Conservation (phyloP, 2,797 vertebrate species). For the Peromyscus attwateri region DNA sequence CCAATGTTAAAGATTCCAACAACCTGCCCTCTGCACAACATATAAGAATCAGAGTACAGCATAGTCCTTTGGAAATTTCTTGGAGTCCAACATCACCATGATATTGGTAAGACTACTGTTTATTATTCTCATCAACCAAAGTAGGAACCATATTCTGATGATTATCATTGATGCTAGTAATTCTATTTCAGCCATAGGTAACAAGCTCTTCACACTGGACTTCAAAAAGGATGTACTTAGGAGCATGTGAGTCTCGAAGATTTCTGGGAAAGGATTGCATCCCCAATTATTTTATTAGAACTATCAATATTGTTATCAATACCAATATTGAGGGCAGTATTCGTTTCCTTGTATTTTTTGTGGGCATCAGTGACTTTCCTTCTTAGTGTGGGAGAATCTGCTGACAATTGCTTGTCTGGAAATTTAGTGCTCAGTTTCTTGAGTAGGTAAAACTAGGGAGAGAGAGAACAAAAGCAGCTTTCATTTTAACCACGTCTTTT, state of each 20-base stretch:
- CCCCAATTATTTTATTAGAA: neutral
- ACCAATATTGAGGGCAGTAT: rapidly evolving
- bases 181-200: neutral
- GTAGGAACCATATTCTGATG: neutral
- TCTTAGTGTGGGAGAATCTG: neutral
- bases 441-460: neutral
- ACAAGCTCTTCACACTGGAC: neutral
- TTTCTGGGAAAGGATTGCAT: neutral
- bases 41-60: neutral
- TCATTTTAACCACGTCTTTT: constrained; percentile 39
- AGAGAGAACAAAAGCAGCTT: constrained; percentile 5
- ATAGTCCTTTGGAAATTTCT: neutral
- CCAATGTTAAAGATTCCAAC: neutral
- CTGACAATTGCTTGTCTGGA: neutral
- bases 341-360: neutral
- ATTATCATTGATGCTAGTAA: neutral
- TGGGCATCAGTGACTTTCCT: neutral
- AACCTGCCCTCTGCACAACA: neutral
- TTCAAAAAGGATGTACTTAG: neutral
- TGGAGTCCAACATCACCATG: neutral
- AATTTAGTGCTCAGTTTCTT: neutral
- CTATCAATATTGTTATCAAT: neutral
- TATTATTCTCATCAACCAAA: neutral
- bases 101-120: neutral
- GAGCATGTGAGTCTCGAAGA: rapidly evolving